phyloP scores from a whole-genome alignment of 2,113 vertebrate species.

The Tapirus terrestris region DNA sequence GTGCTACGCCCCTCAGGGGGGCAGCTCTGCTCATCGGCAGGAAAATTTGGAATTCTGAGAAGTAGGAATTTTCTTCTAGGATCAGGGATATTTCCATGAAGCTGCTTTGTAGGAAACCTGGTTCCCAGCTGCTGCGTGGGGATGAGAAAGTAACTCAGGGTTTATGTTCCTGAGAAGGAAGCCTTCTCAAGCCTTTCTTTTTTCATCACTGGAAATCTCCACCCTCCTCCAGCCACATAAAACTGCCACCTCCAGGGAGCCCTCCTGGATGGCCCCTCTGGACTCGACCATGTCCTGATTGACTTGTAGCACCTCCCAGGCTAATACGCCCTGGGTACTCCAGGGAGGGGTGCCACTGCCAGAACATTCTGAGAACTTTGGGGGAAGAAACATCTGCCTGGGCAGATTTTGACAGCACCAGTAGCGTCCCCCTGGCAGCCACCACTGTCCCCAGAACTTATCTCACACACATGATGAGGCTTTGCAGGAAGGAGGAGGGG shows the following conservation, averaged over 20 bases:
- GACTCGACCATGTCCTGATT: not conserved
- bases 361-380: conserved; percentile 43
- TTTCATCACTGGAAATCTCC: not conserved
- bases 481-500: conserved; percentile 85
- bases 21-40: not conserved
- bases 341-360: not conserved
- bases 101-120: not conserved
- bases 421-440: conserved; percentile 79
- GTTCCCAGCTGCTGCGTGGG: not conserved
- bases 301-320: not conserved
- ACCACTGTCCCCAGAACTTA: conserved; percentile 81
- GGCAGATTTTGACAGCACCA: conserved; percentile 63
- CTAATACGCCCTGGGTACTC: not conserved
- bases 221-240: not conserved
- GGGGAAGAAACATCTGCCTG: conserved; percentile 61
- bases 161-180: rapidly evolving
- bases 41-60: not conserved
- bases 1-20: not conserved
- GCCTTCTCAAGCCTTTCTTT: not conserved
- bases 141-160: not conserved
- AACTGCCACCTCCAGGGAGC: not conserved
- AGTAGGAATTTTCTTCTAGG: rapidly evolving
- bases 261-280: not conserved
- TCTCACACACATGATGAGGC: conserved; percentile 89
- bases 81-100: rapidly evolving